Evolutionary conservation across 2,113 vertebrate genomes (phyloP).

Genomic region (Pachycephala philippinensis): DNA sequence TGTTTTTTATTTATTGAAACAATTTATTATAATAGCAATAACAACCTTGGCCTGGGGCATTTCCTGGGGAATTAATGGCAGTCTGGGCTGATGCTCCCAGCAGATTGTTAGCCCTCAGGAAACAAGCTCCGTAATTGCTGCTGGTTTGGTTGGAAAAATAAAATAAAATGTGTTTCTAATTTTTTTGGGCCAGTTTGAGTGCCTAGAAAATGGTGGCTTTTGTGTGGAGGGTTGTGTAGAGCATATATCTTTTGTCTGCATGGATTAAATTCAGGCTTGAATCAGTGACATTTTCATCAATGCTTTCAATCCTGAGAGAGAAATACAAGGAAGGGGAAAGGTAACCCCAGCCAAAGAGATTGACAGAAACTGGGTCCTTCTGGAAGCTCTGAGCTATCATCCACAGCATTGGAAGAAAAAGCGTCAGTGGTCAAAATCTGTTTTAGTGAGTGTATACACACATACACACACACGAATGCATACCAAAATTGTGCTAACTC

Average conservation of each 20-base stretch:
- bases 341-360: not conserved
- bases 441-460: not conserved
- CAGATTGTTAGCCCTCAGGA: slow-evolving; percentile 48
- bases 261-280: not conserved
- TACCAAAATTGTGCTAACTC: not conserved
- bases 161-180: slow-evolving; percentile 59
- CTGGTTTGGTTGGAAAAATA: slow-evolving; percentile 46
- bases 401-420: not conserved
- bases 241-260: not conserved
- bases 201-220: not conserved
- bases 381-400: not conserved
- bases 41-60: slow-evolving; percentile 42
- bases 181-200: not conserved
- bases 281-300: not conserved
- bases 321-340: not conserved
- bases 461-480: not conserved
- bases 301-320: not conserved
- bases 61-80: slow-evolving; percentile 57
- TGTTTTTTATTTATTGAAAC: slow-evolving; percentile 60
- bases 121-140: slow-evolving; percentile 6
- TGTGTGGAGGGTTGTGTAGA: not conserved
- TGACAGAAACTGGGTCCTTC: not conserved
- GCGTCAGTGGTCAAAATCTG: not conserved
- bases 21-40: slow-evolving; percentile 55
- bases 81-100: slow-evolving; percentile 54